These are phyloP conservation scores for Chloropsis cyanopogon DNA, from an alignment of 2,113 vertebrate species.

Conservation along the genomic window DNA sequence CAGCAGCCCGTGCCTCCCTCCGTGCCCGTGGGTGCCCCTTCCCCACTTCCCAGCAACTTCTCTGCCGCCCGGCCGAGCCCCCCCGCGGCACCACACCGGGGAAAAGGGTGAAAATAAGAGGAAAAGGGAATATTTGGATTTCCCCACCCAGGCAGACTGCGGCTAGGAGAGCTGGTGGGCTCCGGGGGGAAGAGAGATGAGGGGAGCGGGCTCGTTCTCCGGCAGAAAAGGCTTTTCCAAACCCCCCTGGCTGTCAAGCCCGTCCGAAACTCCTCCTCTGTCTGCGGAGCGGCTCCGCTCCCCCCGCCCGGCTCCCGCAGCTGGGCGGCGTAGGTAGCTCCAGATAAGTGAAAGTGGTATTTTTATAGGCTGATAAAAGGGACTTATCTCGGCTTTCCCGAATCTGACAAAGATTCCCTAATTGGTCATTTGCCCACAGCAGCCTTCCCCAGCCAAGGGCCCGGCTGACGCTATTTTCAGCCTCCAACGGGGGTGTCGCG, in stretches of 20 bases:
- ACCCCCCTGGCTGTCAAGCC: background rate
- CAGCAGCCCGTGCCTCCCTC: background rate
- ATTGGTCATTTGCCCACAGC: constrained; percentile 54
- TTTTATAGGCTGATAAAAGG: constrained; percentile 77
- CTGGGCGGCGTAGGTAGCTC: constrained; percentile 45
- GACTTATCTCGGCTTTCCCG: constrained; percentile 66
- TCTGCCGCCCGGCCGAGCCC: background rate
- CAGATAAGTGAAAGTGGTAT: constrained; percentile 76
- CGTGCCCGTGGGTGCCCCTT: background rate
- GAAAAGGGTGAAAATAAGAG: background rate
- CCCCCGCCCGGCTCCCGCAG: constrained; percentile 36
- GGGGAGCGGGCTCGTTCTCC: background rate
- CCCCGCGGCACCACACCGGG: fast-evolving
- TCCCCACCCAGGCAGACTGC: background rate
- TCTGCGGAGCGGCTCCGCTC: background rate
- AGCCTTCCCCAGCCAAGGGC: background rate
- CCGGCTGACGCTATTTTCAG: background rate
- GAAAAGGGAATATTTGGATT: background rate
- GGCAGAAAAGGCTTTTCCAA: background rate
- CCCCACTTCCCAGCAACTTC: too few species aligned
- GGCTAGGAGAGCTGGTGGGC: background rate
- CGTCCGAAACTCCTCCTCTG: background rate
- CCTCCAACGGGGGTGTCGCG: background rate
- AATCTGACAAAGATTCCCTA: constrained; percentile 66
- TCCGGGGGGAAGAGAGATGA: background rate